Evolutionary conservation across 92 coral and sea anemone species (phyloP).

Genomic region (Heliopora coerulea): DNA sequence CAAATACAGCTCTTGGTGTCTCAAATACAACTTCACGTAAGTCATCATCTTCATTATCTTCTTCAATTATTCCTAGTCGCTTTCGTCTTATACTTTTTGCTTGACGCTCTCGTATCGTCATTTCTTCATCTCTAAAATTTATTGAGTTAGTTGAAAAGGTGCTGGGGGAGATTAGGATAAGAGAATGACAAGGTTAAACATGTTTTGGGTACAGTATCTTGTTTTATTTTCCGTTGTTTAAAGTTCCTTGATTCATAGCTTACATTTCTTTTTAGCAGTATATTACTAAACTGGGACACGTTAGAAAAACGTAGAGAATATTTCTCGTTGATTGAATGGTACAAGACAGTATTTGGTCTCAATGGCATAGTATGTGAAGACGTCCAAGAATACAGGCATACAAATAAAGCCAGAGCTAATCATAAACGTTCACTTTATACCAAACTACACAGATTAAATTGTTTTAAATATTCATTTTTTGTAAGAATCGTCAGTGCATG

Average conservation of each 20-base stretch:
- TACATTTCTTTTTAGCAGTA: too few relatives aligned
- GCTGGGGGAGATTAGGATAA: too few relatives aligned
- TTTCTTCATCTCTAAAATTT: conserved; percentile 29
- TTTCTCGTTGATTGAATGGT: conserved; percentile 44
- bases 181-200: too few relatives aligned
- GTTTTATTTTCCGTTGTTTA: too few relatives aligned
- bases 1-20: conserved; percentile 21
- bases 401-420: too few relatives aligned
- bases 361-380: conserved; percentile 26
- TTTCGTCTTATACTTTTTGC: conserved; percentile 35
- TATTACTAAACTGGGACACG: conserved; percentile 44
- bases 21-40: conserved; percentile 24
- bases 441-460: too few relatives aligned
- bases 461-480: too few relatives aligned
- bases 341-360: conserved; percentile 45
- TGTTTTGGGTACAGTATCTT: too few relatives aligned
- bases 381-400: too few relatives aligned
- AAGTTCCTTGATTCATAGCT: too few relatives aligned
- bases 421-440: too few relatives aligned
- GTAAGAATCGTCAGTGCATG: too few relatives aligned
- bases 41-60: conserved; percentile 14
- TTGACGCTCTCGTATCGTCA: conserved; percentile 22
- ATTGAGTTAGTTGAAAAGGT: background rate
- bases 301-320: conserved; percentile 44
- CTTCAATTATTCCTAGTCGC: conserved; percentile 32